These are phyloP conservation scores for Zalophus californianus DNA, from an alignment of 2,797 vertebrate genomes.

Conservation along the genomic window DNA sequence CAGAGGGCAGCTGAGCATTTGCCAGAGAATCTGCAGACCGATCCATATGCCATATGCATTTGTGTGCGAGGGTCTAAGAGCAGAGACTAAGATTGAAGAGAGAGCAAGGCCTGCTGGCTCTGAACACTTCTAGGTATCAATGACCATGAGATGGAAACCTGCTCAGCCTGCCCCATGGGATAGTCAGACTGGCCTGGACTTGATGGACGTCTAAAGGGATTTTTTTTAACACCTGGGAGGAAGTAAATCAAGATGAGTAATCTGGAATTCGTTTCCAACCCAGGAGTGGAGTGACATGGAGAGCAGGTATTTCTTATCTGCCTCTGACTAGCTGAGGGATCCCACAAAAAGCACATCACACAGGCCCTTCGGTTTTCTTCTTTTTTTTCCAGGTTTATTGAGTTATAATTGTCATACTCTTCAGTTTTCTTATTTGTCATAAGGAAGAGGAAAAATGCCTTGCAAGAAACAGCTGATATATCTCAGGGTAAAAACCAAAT, in stretches of 20 bases:
- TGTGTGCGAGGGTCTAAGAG: neutral
- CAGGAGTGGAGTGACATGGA: neutral
- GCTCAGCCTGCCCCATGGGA: neutral
- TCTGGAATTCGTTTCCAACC: slow-evolving; percentile 34
- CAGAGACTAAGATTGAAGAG: neutral
- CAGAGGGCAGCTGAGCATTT: neutral
- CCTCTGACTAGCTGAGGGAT: neutral
- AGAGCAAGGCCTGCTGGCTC: neutral
- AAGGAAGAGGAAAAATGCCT: slow-evolving; percentile 7
- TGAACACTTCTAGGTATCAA: neutral
- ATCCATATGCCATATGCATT: neutral
- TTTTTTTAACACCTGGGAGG: neutral
- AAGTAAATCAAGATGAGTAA: slow-evolving; percentile 1
- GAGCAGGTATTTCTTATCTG: slow-evolving; percentile 23
- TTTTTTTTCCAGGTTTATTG: neutral
- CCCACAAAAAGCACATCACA: neutral
- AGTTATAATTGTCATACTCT: neutral
- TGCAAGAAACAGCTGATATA: slow-evolving; percentile 22
- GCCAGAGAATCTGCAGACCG: neutral
- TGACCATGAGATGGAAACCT: neutral
- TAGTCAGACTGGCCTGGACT: neutral
- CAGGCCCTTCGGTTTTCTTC: neutral
- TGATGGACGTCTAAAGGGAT: neutral
- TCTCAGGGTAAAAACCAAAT: slow-evolving; percentile 7
- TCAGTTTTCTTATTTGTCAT: neutral